phyloP scores from a whole-genome alignment of 2,888 invertebrate species.

The Chelonus formosanus region DNA sequence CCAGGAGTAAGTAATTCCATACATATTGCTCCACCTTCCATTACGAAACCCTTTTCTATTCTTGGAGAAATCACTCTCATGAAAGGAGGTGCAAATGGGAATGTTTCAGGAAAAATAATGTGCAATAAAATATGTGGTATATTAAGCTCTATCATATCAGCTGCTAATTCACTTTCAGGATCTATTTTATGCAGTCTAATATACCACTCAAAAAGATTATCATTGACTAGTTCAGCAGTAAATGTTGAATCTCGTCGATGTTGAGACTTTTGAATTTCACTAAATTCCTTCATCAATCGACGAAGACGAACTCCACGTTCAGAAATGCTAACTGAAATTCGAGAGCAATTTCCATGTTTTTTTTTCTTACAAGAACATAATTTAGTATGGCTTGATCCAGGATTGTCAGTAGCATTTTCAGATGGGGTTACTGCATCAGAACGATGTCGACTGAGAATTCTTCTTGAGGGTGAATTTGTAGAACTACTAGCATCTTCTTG shows the following conservation, averaged over 20 bases:
- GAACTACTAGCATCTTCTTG: slow-evolving; percentile 69
- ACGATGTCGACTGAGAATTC: slow-evolving; percentile 61
- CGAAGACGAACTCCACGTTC: slow-evolving; percentile 77
- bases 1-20: slow-evolving; percentile 88
- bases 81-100: slow-evolving; percentile 89
- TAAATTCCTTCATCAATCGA: slow-evolving; percentile 85
- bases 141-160: slow-evolving; percentile 80
- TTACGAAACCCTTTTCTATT: slow-evolving; percentile 86
- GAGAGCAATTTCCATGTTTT: slow-evolving; percentile 50
- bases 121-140: slow-evolving; percentile 80
- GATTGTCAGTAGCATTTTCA: slow-evolving; percentile 54
- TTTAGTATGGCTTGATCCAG: slow-evolving; percentile 51
- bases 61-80: slow-evolving; percentile 75
- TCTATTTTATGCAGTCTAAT: slow-evolving; percentile 83
- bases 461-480: slow-evolving; percentile 72
- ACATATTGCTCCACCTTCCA: slow-evolving; percentile 91
- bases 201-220: slow-evolving; percentile 89
- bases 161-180: slow-evolving; percentile 83
- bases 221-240: slow-evolving; percentile 85
- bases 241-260: slow-evolving; percentile 78
- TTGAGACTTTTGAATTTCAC: slow-evolving; percentile 80
- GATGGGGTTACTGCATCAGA: slow-evolving; percentile 61
- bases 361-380: slow-evolving; percentile 60
- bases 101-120: slow-evolving; percentile 86
- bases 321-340: slow-evolving; percentile 42